phyloP scores from a whole-genome alignment of 1,140 invertebrate genomes.

The Oscheius sp. region DNA sequence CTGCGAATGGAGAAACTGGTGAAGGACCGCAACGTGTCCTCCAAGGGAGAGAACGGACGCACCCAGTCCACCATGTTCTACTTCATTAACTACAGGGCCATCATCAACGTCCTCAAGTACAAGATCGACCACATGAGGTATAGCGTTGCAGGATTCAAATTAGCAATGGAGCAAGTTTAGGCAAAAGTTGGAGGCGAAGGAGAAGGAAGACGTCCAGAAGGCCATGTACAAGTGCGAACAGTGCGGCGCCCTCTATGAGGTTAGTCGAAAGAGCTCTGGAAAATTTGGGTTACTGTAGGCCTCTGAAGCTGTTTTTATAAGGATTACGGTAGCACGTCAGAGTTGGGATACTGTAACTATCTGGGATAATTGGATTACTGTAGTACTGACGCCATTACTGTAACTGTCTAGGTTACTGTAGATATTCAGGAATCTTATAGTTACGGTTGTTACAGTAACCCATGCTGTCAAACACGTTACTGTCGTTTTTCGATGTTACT shows the following conservation, averaged over 20 bases:
- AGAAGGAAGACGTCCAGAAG: conserved; percentile 26
- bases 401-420: too few relatives aligned
- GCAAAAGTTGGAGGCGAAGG: conserved; percentile 21
- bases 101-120: conserved; percentile 31
- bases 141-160: background rate
- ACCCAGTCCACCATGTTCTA: conserved; percentile 28
- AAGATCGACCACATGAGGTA: conserved; percentile 39
- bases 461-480: too few relatives aligned
- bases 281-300: too few relatives aligned
- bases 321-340: too few relatives aligned
- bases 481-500: too few relatives aligned
- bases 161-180: background rate
- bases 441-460: too few relatives aligned
- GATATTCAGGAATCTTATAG: too few relatives aligned
- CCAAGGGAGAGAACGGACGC: conserved; percentile 27
- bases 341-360: too few relatives aligned
- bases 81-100: conserved; percentile 36
- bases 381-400: too few relatives aligned
- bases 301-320: too few relatives aligned
- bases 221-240: conserved; percentile 14
- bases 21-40: conserved; percentile 22
- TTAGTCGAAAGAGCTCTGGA: background rate
- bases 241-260: conserved; percentile 19
- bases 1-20: conserved; percentile 27
- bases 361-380: too few relatives aligned